These are phyloP conservation scores for Adelognathus sp. DNA, from an alignment of 2,888 invertebrate genomes.

Conservation along the genomic window DNA sequence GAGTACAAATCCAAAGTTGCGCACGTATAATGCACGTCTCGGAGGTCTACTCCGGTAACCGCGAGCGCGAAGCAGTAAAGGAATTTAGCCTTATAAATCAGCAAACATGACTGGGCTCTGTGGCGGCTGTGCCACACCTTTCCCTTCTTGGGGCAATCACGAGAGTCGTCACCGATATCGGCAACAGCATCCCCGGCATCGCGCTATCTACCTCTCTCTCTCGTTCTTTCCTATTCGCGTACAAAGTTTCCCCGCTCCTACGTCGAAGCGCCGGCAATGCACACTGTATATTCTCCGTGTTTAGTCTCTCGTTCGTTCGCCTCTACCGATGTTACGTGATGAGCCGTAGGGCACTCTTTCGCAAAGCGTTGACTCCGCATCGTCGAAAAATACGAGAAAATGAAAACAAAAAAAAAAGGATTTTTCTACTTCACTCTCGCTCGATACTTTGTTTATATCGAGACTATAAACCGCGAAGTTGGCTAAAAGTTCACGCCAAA, in stretches of 20 bases:
- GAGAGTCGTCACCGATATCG: conserved; percentile 80
- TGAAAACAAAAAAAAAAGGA: conserved; percentile 35
- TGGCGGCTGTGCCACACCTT: conserved; percentile 78
- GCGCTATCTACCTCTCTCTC: conserved; percentile 50
- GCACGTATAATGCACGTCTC: conserved; percentile 18
- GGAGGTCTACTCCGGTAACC: conserved; percentile 17
- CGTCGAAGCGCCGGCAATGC: conserved; percentile 42
- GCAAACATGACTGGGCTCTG: conserved; percentile 77
- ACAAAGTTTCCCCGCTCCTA: not conserved
- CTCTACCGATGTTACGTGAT: conserved; percentile 65
- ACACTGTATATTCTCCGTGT: conserved; percentile 5
- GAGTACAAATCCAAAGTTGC: conserved; percentile 11
- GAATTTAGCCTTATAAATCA: conserved; percentile 81
- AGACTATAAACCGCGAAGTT: conserved; percentile 1
- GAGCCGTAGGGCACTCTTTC: conserved; percentile 62
- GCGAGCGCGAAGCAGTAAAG: conserved; percentile 69
- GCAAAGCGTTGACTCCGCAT: conserved; percentile 50
- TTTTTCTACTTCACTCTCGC: conserved; percentile 9
- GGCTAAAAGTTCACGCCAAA: conserved; percentile 46
- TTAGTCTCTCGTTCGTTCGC: conserved; percentile 49
- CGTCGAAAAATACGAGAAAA: not conserved
- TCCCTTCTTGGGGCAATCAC: conserved; percentile 82
- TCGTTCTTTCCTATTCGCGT: not conserved
- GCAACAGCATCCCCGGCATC: conserved; percentile 76
- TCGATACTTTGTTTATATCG: conserved; percentile 5